Evolutionary conservation across 2,113 vertebrate species (phyloP).

Genomic region (Polyodon spathula): DNA sequence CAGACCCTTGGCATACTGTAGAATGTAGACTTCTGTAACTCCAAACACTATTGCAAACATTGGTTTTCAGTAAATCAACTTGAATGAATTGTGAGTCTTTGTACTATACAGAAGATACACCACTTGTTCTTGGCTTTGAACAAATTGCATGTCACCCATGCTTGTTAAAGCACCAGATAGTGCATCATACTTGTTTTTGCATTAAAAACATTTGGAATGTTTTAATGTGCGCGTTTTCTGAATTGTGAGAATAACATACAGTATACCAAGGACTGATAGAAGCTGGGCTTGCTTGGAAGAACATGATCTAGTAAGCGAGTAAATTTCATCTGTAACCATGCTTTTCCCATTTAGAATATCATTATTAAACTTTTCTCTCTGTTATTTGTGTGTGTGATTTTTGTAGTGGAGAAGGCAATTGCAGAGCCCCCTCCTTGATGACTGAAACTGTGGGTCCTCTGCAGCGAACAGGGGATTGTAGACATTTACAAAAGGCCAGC

Average conservation of each 20-base stretch:
- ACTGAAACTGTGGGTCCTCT: slow-evolving; percentile 88
- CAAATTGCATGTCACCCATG: background rate
- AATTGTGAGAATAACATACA: slow-evolving; percentile 16
- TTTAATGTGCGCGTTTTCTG: background rate
- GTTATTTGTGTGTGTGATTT: slow-evolving; percentile 99
- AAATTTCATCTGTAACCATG: slow-evolving; percentile 52
- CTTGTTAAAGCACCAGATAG: background rate
- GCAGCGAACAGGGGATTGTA: slow-evolving; percentile 94
- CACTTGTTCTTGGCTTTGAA: background rate
- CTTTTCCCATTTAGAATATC: slow-evolving; percentile 65
- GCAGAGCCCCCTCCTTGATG: slow-evolving; percentile 95
- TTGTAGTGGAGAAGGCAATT: slow-evolving; percentile 99
- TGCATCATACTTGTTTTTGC: background rate
- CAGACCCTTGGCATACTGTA: slow-evolving; percentile 72
- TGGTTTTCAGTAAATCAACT: background rate
- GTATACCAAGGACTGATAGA: slow-evolving; percentile 25
- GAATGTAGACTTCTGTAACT: background rate
- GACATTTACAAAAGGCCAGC: slow-evolving; percentile 91
- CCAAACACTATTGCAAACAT: background rate
- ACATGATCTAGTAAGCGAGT: slow-evolving; percentile 18
- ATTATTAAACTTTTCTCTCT: slow-evolving; percentile 96
- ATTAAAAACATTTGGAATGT: background rate
- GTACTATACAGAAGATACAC: background rate
- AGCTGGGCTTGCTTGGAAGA: slow-evolving; percentile 16
- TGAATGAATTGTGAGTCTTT: background rate